Percentiles rank a stretch among this genome's conserved stretches.
Conservation (phyloP, 2,888 invertebrate genomes). For the Volucella inflata region DNA sequence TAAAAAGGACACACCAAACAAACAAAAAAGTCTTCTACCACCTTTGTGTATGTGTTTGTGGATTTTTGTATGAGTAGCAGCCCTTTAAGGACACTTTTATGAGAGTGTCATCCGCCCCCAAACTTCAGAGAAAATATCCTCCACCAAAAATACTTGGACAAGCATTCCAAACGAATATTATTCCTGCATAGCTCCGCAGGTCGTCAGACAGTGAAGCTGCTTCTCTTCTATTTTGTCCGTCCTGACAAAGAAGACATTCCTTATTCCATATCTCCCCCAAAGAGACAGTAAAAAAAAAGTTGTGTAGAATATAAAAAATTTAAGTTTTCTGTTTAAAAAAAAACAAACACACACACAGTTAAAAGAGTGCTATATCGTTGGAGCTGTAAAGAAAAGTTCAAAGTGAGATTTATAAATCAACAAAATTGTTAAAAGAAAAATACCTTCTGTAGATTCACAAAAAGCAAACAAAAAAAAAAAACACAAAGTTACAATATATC, state of each 20-base stretch:
- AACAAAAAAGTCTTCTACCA: conserved; percentile 74
- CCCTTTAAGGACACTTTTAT: conserved; percentile 71
- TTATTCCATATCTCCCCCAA: conserved; percentile 7
- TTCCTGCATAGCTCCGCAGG: conserved; percentile 83
- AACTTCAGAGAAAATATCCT: conserved; percentile 67
- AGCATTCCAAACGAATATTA: conserved; percentile 79
- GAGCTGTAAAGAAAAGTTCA: conserved; percentile 67
- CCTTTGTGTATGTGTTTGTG: conserved; percentile 40
- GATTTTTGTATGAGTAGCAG: conserved; percentile 64
- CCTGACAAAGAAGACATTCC: conserved; percentile 72
- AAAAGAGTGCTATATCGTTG: conserved; percentile 58
- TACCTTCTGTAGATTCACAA: conserved; percentile 42
- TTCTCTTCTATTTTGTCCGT: conserved; percentile 79
- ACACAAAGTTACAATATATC: conserved; percentile 38
- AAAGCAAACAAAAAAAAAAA: conserved; percentile 15
- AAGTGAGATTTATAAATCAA: conserved; percentile 66
- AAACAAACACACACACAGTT: conserved; percentile 11
- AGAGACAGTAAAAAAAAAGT: conserved; percentile 56
- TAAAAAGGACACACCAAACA: conserved; percentile 49
- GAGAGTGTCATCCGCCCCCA: conserved; percentile 74
- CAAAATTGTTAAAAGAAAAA: conserved; percentile 47
- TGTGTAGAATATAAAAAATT: conserved; percentile 42
- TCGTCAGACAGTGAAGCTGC: conserved; percentile 84
- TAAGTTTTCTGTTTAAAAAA: conserved; percentile 8
- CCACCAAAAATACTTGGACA: conserved; percentile 70